Base-by-base conservation (phyloP, 2,113 vertebrate genomes). In the Fregata magnificens region DNA sequence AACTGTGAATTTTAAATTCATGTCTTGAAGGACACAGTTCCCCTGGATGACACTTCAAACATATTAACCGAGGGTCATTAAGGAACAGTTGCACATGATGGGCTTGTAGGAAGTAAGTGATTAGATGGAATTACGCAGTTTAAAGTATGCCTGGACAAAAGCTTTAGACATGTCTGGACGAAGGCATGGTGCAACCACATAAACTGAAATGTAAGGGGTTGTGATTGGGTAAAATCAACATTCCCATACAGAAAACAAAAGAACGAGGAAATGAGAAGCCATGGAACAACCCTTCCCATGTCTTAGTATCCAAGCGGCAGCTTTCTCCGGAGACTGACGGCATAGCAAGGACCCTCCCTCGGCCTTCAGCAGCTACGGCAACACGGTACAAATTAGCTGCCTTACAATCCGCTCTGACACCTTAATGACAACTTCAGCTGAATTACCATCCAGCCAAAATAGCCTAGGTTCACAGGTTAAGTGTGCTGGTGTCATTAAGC, bases 361-460 rank as follows among this genome's bases (percentile, higher is more conserved):
- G 5, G 76, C 69, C 14, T 80, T 77, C 85, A 70, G 55, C 58
- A 85, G 56, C 12, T 15, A 34, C 1, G 0, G 20, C 56, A 79
- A 44, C 5, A 1, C 0, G 0, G 24, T 56, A 88, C n/a, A 49
- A 71, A 55, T 63, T 66, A 49, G 2, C n/a, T 66, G 62, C 70
- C 31, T 38, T 73, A 22, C 52, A 76, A 40, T 44, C 49, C 0
- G 0, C 45, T 71, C 72, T 52, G 90, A 96, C 86, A 38, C 52
- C 29, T 69, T 73, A 90, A 82, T 85, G 71, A 77, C 95, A 93
- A 44, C 47, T 81, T 74, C 82, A 86, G 72, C 55, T 66, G 92
- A 92, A 92, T 88, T 42, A 70, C 16, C 3, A 3, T 16, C 42
- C 67, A 81, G 42, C 7, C 55, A 55, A 62, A 95, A 67, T 10